Evolutionary conservation across 2,888 invertebrate genomes (phyloP).

Genomic region (Epinotia brunnichana): DNA sequence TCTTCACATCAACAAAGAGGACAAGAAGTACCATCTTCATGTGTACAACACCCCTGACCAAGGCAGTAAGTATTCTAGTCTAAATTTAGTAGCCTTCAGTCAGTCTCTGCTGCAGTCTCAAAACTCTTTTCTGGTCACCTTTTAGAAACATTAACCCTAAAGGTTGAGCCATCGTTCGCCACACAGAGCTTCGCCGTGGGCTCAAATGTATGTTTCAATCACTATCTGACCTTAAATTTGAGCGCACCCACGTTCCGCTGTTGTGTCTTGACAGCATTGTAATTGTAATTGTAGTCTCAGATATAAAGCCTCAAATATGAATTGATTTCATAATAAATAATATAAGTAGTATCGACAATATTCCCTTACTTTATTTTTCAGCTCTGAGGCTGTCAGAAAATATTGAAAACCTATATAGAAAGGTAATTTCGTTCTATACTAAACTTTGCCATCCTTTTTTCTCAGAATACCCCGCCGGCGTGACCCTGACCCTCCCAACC

Average conservation of each 20-base stretch:
- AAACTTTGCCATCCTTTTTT: not conserved
- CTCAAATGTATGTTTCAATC: too few species aligned
- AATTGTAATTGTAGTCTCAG: too few species aligned
- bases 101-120: not conserved
- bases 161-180: too few species aligned
- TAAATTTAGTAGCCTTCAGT: not conserved
- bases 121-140: not conserved
- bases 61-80: slow-evolving; percentile 77
- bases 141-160: too few species aligned
- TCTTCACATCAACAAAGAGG: slow-evolving; percentile 88
- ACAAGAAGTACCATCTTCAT: slow-evolving; percentile 88
- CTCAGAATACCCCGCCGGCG: slow-evolving; percentile 73
- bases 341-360: too few species aligned
- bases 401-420: not conserved
- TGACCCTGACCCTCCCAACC: slow-evolving; percentile 86
- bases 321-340: too few species aligned
- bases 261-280: too few species aligned
- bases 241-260: too few species aligned
- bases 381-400: too few species aligned
- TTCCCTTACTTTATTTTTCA: too few species aligned
- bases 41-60: slow-evolving; percentile 86
- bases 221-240: too few species aligned
- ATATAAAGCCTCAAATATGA: not conserved
- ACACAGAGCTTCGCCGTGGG: too few species aligned
- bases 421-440: not conserved